A percentile compares a stretch with the other conserved stretches of the same genome.
Evolutionary conservation across 2,113 vertebrate genomes (phyloP).

Genomic region (human): DNA sequence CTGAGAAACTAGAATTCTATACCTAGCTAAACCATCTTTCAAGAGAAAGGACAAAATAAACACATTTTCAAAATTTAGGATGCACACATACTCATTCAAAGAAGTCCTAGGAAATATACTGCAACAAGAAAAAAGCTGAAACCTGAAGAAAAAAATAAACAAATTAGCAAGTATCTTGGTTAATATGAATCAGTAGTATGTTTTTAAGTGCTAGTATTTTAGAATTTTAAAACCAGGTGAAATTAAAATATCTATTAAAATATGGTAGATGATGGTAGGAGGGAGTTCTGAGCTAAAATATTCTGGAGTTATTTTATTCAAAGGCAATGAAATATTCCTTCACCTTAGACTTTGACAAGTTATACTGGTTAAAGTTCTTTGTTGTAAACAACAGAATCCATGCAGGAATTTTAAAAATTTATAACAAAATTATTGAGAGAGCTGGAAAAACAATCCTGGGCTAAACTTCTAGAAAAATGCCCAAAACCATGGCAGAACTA

Average conservation of each 20-base stretch:
- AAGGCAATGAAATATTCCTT: slow-evolving; percentile 16
- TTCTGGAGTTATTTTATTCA: slow-evolving; percentile 8
- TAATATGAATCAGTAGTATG: not conserved
- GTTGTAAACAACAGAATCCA: not conserved
- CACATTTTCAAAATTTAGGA: slow-evolving; percentile 38
- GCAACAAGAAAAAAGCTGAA: not conserved
- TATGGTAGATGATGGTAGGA: not conserved
- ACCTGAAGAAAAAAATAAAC: not conserved
- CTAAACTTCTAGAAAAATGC: not conserved
- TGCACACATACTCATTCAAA: not conserved
- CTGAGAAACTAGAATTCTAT: slow-evolving; percentile 23
- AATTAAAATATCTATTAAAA: slow-evolving; percentile 10
- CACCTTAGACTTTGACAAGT: not conserved
- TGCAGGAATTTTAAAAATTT: slow-evolving; percentile 6
- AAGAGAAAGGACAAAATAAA: slow-evolving; percentile 21
- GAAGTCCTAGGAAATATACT: not conserved
- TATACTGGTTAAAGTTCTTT: slow-evolving; percentile 29
- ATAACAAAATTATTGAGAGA: not conserved
- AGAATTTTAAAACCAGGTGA: slow-evolving; percentile 9
- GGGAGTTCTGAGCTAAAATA: slow-evolving; percentile 2
- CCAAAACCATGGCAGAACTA: not conserved
- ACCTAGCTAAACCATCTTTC: slow-evolving; percentile 15
- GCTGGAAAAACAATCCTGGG: not conserved
- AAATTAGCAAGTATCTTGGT: not conserved
- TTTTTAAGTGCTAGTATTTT: not conserved